Base-by-base conservation (phyloP, 2,888 invertebrate species). In the Epistrophe grossulariae region DNA sequence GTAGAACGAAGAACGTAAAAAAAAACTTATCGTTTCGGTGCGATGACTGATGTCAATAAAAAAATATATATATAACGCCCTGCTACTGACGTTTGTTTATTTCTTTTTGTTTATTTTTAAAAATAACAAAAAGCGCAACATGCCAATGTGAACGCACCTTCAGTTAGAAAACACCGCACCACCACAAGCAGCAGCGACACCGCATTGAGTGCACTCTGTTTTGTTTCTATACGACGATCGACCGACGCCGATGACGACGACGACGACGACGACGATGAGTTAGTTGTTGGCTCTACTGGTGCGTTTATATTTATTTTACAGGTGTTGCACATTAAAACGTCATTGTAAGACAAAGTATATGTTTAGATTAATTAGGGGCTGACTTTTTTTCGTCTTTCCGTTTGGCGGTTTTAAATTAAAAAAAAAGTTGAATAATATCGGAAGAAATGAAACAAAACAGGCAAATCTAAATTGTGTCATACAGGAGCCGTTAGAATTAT, bases 291-390 rank as follows among this genome's bases (percentile, higher is more conserved):
- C 68, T 83, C 59, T 48, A 62, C 24, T 62, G 60, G 59, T 81
- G 72, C 55, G 45, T 31, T 28, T 68, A 60, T 59, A 38, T 71
- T 71, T 38, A 38, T 71, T 71, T 38, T 82, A 83, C 87, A 87
- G 87, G 87, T 87, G 87, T 72, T 87, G 79, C 83, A 79, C 66
- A 83, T 87, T 68, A 87, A 87, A 83, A 87, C 83, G 79, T 87
- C 87, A 87, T 83, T 83, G 62, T 66, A 19, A 60, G 66, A 76
- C 79, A 60, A 70, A 70, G 72, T 73, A 40, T 79, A 62, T 73
- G 66, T 66, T 59, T 71, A 52, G 52, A 79, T 82, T 87, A 87
- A 82, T 87, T 71, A 85, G 74, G 71, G 43, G 73, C 62, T 64
- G 64, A 28, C 17, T 68, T 81, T 59, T 17, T 17, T 59, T 38